phyloP scores from a whole-genome alignment of 2,888 invertebrate genomes.

The Erebia aethiops region DNA sequence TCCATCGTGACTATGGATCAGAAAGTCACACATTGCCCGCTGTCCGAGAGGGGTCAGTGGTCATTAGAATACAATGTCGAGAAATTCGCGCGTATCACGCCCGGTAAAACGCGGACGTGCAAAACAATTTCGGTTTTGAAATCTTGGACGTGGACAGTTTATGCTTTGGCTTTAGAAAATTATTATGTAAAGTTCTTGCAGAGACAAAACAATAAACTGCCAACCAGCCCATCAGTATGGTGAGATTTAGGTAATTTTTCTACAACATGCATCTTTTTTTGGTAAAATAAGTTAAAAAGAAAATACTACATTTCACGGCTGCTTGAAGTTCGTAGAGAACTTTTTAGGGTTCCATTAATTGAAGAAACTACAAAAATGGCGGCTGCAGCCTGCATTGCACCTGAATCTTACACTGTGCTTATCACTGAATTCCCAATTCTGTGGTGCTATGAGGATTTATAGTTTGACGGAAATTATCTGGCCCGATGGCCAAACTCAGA shows the following conservation, averaged over 20 bases:
- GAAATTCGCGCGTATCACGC: conserved; percentile 37
- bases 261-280: background rate
- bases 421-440: no score
- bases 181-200: background rate
- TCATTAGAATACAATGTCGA: conserved; percentile 62
- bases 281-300: background rate
- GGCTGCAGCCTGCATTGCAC: no score
- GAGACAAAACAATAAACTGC: background rate
- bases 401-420: no score
- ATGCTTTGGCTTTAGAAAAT: conserved; percentile 3
- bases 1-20: background rate
- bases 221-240: background rate
- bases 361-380: no score
- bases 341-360: no score
- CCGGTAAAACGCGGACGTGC: conserved; percentile 25
- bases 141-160: conserved; percentile 8
- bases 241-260: background rate
- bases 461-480: no score
- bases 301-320: no score
- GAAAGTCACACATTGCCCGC: conserved; percentile 18
- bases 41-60: conserved; percentile 48
- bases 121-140: conserved; percentile 38
- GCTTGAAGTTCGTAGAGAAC: no score
- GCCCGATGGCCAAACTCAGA: no score
- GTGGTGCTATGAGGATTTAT: no score